Percentiles rank a stretch among this genome's conserved stretches.
Conservation (phyloP, 2,888 invertebrate species). For the Thecophora atra region DNA sequence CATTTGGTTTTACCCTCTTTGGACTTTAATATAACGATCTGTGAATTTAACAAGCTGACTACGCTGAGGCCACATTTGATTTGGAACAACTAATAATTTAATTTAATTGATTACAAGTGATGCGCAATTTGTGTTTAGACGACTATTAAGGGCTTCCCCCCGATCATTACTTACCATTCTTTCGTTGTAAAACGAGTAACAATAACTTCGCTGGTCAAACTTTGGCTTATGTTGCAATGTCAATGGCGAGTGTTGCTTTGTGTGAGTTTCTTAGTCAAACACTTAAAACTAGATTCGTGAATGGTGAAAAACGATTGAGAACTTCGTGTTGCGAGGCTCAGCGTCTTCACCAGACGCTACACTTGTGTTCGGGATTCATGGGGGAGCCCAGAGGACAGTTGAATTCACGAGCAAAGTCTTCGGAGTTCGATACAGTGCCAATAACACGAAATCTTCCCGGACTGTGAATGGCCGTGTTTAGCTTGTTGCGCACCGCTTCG, state of each 20-base stretch:
- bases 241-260: not conserved
- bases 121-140: conserved; percentile 25
- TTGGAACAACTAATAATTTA: conserved; percentile 15
- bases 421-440: conserved; percentile 80
- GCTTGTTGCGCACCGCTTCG: conserved; percentile 80
- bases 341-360: conserved; percentile 75
- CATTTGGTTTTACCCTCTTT: too few species aligned
- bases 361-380: conserved; percentile 83
- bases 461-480: conserved; percentile 85
- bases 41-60: too few species aligned
- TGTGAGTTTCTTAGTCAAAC: conserved; percentile 39
- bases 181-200: not conserved
- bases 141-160: too few species aligned
- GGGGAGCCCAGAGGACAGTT: conserved; percentile 76
- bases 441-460: conserved; percentile 84
- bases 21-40: too few species aligned
- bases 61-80: not conserved
- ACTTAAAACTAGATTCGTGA: not conserved
- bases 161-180: too few species aligned
- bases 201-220: conserved; percentile 29
- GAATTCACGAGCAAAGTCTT: conserved; percentile 79
- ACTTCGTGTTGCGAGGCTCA: too few species aligned
- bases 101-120: conserved; percentile 31
- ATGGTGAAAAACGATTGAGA: too few species aligned
- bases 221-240: conserved; percentile 4